Percentiles rank a stretch among this genome's conserved stretches.
Evolutionary conservation across 2,888 invertebrate species (phyloP).

Genomic region (Andrena hattorfiana): DNA sequence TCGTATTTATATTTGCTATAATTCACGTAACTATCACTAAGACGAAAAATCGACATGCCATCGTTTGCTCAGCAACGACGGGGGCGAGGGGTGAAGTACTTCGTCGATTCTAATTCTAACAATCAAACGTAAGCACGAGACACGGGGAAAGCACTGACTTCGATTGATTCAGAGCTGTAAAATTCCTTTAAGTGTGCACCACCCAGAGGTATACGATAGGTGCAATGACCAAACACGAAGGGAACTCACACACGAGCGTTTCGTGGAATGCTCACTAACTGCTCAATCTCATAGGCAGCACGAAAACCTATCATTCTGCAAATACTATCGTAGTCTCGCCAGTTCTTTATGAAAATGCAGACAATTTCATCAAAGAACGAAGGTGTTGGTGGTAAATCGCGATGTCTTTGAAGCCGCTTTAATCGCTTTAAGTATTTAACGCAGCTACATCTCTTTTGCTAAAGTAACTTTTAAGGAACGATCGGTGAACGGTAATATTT

Average conservation of each 20-base stretch:
- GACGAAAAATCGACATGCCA: neutral
- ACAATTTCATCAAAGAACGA: neutral
- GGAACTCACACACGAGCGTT: constrained; percentile 4
- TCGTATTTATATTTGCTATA: constrained; percentile 19
- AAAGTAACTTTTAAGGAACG: constrained; percentile 56
- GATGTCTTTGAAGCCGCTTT: neutral
- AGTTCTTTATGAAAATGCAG: neutral
- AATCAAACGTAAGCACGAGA: constrained; percentile 6
- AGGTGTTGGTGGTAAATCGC: neutral
- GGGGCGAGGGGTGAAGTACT: neutral
- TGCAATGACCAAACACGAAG: neutral
- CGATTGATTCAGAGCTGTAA: neutral
- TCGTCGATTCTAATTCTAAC: neutral
- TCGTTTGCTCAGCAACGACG: neutral
- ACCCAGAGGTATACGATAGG: neutral
- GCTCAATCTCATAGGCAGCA: neutral
- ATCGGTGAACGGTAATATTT: constrained; percentile 38
- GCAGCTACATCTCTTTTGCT: constrained; percentile 53
- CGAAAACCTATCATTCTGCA: neutral
- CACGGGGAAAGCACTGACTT: neutral
- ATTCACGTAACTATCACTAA: constrained; percentile 13
- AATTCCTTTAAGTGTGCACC: neutral
- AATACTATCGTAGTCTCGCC: constrained; percentile 20
- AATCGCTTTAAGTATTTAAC: neutral
- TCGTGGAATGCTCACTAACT: neutral